Conservation (phyloP, 2,797 vertebrate genomes). For the Apogon talboti region DNA sequence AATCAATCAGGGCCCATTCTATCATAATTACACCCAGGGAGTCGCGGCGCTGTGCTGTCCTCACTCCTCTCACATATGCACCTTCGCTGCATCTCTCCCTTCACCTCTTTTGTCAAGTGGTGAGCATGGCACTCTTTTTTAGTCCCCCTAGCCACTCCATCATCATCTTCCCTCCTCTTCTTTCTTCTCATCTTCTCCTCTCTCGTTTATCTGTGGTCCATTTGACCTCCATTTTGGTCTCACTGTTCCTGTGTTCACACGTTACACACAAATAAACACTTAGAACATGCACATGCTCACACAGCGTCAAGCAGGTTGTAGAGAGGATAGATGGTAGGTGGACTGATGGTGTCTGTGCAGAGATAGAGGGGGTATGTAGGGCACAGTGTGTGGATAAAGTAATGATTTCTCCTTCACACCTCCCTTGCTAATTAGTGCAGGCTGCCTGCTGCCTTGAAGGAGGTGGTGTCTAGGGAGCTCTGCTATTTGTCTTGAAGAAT, state of each 20-base stretch:
- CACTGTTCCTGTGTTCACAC: slow-evolving; percentile 6
- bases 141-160: slow-evolving; percentile 41
- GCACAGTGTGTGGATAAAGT: slow-evolving; percentile 80
- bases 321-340: slow-evolving; percentile 51
- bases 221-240: slow-evolving; percentile 53
- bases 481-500: slow-evolving; percentile 84
- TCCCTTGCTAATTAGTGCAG: slow-evolving; percentile 84
- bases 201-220: background rate
- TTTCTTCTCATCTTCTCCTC: slow-evolving; percentile 11
- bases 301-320: slow-evolving; percentile 39
- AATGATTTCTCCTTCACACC: slow-evolving; percentile 86
- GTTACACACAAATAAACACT: slow-evolving; percentile 36
- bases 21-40: slow-evolving; percentile 73
- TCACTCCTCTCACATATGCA: slow-evolving; percentile 52
- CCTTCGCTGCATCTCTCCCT: slow-evolving; percentile 29
- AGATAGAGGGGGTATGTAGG: slow-evolving; percentile 69
- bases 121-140: slow-evolving; percentile 28
- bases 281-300: slow-evolving; percentile 27
- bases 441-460: slow-evolving; percentile 77
- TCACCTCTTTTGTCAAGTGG: slow-evolving; percentile 32
- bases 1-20: slow-evolving; percentile 78
- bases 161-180: slow-evolving; percentile 28
- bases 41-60: slow-evolving; percentile 45
- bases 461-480: slow-evolving; percentile 74
- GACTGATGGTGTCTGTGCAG: slow-evolving; percentile 56